phyloP scores from a whole-genome alignment of 2,888 invertebrate species.

The Lycocerus yunnanus region DNA sequence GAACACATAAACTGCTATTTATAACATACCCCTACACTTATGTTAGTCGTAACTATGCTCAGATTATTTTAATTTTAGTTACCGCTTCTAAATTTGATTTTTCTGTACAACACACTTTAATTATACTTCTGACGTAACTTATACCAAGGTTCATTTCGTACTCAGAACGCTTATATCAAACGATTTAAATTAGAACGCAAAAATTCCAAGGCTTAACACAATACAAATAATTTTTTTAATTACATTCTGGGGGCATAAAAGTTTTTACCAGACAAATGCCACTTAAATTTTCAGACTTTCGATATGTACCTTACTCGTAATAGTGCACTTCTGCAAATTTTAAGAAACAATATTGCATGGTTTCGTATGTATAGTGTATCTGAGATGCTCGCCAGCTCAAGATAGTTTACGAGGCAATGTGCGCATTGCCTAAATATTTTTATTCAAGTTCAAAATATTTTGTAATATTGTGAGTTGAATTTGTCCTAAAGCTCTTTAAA shows the following conservation, averaged over 20 bases:
- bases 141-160: constrained; percentile 42
- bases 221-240: constrained; percentile 21
- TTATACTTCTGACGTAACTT: constrained; percentile 47
- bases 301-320: background rate
- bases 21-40: constrained; percentile 49
- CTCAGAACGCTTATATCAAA: constrained; percentile 36
- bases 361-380: background rate
- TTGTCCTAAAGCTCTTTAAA: background rate
- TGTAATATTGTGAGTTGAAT: background rate
- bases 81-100: constrained; percentile 50
- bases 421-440: background rate
- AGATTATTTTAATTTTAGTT: constrained; percentile 54
- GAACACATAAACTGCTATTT: constrained; percentile 41
- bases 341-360: background rate
- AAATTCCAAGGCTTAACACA: constrained; percentile 28
- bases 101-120: constrained; percentile 47
- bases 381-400: background rate
- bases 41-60: constrained; percentile 44
- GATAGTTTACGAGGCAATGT: background rate
- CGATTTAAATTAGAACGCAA: constrained; percentile 42
- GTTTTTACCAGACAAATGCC: background rate
- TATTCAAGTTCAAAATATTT: background rate
- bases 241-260: background rate
- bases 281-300: background rate
- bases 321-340: background rate